phyloP scores from a whole-genome alignment of 2,888 invertebrate genomes.

The Noctua janthina region DNA sequence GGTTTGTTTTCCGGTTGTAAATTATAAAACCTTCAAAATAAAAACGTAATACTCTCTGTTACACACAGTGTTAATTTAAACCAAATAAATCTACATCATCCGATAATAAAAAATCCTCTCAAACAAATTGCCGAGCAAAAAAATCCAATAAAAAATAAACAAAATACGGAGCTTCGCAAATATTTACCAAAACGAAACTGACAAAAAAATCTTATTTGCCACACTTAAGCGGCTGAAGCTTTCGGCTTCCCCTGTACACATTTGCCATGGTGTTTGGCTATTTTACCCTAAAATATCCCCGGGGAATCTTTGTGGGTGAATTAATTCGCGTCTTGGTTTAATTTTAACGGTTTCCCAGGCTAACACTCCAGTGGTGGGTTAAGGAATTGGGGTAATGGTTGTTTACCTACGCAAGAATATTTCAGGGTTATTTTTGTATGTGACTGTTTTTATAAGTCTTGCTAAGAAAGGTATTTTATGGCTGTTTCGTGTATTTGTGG shows the following conservation, averaged over 20 bases:
- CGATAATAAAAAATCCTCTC: slow-evolving; percentile 5
- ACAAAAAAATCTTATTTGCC: slow-evolving; percentile 56
- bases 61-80: not conserved
- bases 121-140: slow-evolving; percentile 21
- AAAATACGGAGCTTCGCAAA: slow-evolving; percentile 50
- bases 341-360: slow-evolving; percentile 63
- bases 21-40: not conserved
- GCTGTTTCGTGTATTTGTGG: not conserved
- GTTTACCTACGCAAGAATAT: slow-evolving; percentile 31
- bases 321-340: slow-evolving; percentile 67
- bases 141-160: slow-evolving; percentile 43
- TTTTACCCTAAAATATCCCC: slow-evolving; percentile 61
- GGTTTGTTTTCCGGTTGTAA: not conserved
- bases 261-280: slow-evolving; percentile 67
- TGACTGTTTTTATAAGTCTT: not conserved
- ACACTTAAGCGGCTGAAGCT: slow-evolving; percentile 50
- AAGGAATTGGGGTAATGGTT: slow-evolving; percentile 27
- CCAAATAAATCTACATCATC: slow-evolving; percentile 5
- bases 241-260: slow-evolving; percentile 53
- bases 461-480: not conserved
- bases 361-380: slow-evolving; percentile 42
- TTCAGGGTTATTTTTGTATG: slow-evolving; percentile 17
- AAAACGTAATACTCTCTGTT: not conserved
- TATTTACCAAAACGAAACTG: slow-evolving; percentile 48
- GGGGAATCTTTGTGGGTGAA: slow-evolving; percentile 62